Evolutionary conservation across 1,140 invertebrate genomes (phyloP).

Genomic region (Oryzaephilus surinamensis): DNA sequence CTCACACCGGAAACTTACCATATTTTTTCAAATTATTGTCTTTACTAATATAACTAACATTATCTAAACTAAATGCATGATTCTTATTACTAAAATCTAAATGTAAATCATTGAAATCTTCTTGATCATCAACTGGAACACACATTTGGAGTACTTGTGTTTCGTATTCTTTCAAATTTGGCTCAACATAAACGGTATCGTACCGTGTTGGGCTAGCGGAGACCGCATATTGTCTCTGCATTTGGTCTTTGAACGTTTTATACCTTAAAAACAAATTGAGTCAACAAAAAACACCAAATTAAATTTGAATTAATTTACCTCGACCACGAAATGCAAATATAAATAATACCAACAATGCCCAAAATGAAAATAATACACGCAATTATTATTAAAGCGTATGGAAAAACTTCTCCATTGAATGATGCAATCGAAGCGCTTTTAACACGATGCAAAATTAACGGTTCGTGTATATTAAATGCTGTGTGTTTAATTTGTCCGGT

Average conservation of each 20-base stretch:
- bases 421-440: constrained; percentile 48
- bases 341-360: constrained; percentile 75
- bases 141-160: constrained; percentile 85
- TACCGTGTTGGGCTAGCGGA: constrained; percentile 50
- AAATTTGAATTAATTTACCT: constrained; percentile 51
- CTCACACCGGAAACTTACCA: constrained; percentile 16
- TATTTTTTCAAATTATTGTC: constrained; percentile 47
- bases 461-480: constrained; percentile 58
- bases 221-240: constrained; percentile 60
- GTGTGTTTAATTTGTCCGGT: constrained; percentile 51
- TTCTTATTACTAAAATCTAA: constrained; percentile 79
- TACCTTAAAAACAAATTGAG: constrained; percentile 89
- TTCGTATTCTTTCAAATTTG: constrained; percentile 73
- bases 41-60: constrained; percentile 76
- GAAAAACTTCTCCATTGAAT: constrained; percentile 64
- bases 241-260: constrained; percentile 67
- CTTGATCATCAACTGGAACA: constrained; percentile 67
- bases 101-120: constrained; percentile 65
- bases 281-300: constrained; percentile 75
- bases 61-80: constrained; percentile 75
- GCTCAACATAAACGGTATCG: constrained; percentile 68
- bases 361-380: constrained; percentile 78
- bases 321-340: constrained; percentile 87
- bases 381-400: constrained; percentile 75
- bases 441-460: constrained; percentile 39